A percentile compares a stretch with the other conserved stretches of the same genome.
Conservation (phyloP, 2,888 invertebrate genomes). For the Julus scandinavius region DNA sequence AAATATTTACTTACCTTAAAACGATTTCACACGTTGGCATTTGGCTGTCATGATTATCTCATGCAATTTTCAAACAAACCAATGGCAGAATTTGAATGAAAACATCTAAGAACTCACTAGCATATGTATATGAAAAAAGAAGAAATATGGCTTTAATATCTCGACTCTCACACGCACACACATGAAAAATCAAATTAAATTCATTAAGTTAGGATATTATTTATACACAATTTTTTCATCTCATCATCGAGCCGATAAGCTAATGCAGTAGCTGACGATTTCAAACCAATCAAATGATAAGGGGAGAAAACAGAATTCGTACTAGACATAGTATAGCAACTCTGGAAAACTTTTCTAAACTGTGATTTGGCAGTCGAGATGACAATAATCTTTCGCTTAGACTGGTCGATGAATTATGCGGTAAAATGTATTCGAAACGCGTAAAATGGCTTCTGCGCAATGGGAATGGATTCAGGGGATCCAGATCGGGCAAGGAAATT, state of each 20-base stretch:
- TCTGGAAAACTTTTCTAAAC: conserved; percentile 1
- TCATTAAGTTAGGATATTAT: conserved; percentile 11
- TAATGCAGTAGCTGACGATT: conserved; percentile 10
- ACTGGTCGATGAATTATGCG: background rate
- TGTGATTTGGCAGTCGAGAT: background rate
- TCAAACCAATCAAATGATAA: background rate
- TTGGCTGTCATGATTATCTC: too few species aligned
- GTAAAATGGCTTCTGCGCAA: background rate
- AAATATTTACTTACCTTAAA: too few species aligned
- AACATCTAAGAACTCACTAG: too few species aligned
- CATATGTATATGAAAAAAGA: too few species aligned
- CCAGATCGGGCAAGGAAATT: background rate
- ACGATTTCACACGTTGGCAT: too few species aligned
- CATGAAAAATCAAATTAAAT: conserved; percentile 17
- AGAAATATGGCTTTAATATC: conserved; percentile 18
- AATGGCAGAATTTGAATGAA: too few species aligned
- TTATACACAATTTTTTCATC: background rate
- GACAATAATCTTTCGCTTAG: too few species aligned
- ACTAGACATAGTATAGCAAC: conserved; percentile 10
- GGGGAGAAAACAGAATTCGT: conserved; percentile 16
- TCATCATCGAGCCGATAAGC: background rate
- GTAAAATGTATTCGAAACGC: conserved; percentile 9
- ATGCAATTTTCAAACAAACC: too few species aligned
- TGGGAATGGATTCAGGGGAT: background rate
- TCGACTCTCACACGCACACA: conserved; percentile 10